These are phyloP conservation scores for Marmota monax DNA, from an alignment of 2,113 vertebrate genomes.

Conservation along the genomic window DNA sequence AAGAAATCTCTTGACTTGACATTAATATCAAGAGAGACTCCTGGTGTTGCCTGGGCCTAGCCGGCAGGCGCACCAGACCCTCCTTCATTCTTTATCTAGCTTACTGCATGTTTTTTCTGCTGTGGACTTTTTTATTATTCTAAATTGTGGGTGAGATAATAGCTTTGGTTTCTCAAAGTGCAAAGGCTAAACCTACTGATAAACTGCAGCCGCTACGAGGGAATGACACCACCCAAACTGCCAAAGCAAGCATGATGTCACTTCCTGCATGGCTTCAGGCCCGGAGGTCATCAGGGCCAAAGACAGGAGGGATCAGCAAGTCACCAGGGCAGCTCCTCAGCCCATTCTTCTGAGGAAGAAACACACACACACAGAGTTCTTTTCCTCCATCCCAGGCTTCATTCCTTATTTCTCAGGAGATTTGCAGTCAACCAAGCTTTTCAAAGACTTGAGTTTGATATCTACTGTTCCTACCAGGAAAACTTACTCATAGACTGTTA, in stretches of 20 bases:
- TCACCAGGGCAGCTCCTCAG: neutral
- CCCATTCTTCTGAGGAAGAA: conserved; percentile 21
- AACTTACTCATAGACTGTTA: neutral
- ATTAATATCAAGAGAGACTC: neutral
- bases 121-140: conserved; percentile 67
- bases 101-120: conserved; percentile 56
- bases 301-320: neutral
- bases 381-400: neutral
- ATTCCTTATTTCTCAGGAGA: neutral
- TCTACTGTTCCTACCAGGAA: neutral
- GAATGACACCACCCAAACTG: conserved; percentile 64
- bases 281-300: neutral
- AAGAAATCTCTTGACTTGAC: neutral
- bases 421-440: neutral
- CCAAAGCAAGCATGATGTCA: conserved; percentile 79
- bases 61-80: neutral
- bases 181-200: conserved; percentile 85
- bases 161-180: conserved; percentile 74
- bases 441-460: neutral
- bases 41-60: neutral
- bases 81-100: conserved; percentile 77
- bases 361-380: neutral
- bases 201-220: conserved; percentile 76
- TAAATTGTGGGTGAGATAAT: conserved; percentile 80
- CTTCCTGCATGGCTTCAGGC: conserved; percentile 17